phyloP scores from a whole-genome alignment of 2,113 vertebrate genomes.

The Mastomys coucha region DNA sequence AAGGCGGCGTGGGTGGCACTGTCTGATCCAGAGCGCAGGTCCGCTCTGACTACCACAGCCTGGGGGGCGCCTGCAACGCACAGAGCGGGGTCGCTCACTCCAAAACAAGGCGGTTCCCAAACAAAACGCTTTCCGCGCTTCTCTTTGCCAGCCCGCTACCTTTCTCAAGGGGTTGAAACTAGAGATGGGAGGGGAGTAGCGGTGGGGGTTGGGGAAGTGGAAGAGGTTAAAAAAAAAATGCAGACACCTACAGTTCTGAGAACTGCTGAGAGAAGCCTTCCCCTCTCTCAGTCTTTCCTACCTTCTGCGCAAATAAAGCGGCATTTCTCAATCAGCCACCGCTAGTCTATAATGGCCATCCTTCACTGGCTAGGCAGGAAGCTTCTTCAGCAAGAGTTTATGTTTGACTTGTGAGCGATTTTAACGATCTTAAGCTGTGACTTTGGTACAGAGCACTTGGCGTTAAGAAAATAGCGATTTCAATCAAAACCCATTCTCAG shows the following conservation, averaged over 20 bases:
- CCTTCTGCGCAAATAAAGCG: slow-evolving; percentile 73
- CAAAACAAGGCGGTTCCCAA: neutral
- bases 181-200: neutral
- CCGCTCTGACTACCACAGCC: neutral
- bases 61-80: neutral
- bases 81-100: no score
- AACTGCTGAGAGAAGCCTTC: slow-evolving; percentile 81
- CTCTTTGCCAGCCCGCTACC: neutral
- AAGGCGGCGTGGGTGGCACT: neutral
- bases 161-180: neutral
- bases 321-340: slow-evolving; percentile 84
- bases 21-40: neutral
- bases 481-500: slow-evolving; percentile 38
- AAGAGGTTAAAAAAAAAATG: slow-evolving; percentile 70
- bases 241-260: slow-evolving; percentile 75
- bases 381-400: slow-evolving; percentile 80
- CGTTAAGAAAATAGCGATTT: slow-evolving; percentile 64
- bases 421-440: slow-evolving; percentile 82
- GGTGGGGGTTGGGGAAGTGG: neutral
- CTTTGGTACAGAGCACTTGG: slow-evolving; percentile 86
- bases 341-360: slow-evolving; percentile 85
- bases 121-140: rapidly evolving
- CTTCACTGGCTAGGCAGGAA: slow-evolving; percentile 83
- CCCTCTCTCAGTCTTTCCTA: slow-evolving; percentile 68
- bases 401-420: slow-evolving; percentile 83